These are phyloP conservation scores for Lepidothrix coronata DNA, from an alignment of 2,113 vertebrate species.

Conservation along the genomic window DNA sequence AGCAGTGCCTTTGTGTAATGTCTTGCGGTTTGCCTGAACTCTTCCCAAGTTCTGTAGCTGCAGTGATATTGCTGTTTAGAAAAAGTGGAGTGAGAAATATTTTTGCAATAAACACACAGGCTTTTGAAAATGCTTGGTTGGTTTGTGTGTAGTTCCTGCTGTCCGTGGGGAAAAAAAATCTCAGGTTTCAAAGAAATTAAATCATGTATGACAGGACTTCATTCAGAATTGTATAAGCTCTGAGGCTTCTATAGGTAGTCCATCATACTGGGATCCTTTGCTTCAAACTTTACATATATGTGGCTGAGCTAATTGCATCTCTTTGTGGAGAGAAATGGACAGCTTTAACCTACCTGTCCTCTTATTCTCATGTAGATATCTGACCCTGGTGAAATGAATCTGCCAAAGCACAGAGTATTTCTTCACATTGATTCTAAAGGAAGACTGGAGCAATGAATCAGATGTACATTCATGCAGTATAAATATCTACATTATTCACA, in stretches of 20 bases:
- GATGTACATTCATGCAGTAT: neutral
- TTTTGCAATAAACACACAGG: neutral
- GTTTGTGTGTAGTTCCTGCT: neutral
- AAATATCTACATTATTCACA: neutral
- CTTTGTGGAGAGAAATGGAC: neutral
- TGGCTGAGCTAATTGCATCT: neutral
- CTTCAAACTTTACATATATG: neutral
- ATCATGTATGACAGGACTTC: neutral
- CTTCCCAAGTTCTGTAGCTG: neutral
- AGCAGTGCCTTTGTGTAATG: neutral
- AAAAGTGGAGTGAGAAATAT: neutral
- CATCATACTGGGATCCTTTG: neutral
- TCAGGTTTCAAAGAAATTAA: neutral
- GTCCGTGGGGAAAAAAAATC: neutral
- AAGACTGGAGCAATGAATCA: neutral
- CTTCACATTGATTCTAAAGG: neutral
- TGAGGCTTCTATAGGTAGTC: neutral
- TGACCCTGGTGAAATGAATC: neutral
- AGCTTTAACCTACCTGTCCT: neutral
- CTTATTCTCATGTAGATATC: neutral
- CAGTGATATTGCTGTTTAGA: neutral
- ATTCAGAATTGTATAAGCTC: neutral
- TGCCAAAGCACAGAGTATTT: neutral
- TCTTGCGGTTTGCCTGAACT: neutral
- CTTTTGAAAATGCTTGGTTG: neutral